Evolutionary conservation across 2,797 vertebrate genomes (phyloP).

Genomic region (Chaunax sp.): DNA sequence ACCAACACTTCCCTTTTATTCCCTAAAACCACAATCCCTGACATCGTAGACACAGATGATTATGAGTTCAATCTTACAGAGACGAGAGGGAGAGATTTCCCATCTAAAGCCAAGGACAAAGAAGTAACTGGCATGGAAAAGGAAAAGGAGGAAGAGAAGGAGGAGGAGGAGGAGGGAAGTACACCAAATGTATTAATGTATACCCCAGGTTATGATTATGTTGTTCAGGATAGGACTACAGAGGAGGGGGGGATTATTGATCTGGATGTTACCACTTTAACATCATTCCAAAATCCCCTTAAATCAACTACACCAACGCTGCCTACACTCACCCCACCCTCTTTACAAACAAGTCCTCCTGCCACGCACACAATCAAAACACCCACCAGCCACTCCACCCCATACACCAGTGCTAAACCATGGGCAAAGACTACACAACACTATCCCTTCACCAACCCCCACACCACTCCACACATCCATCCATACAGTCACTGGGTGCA

Average conservation of each 20-base stretch:
- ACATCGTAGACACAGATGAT: conserved; percentile 65
- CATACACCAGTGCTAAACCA: conserved; percentile 58
- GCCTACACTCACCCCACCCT: conserved; percentile 27
- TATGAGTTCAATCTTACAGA: conserved; percentile 53
- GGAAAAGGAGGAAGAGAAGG: conserved; percentile 31
- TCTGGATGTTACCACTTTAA: conserved; percentile 59
- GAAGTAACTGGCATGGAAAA: conserved; percentile 28
- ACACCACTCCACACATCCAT: conserved; percentile 32
- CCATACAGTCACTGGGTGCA: conserved; percentile 41
- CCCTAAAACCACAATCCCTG: conserved; percentile 33
- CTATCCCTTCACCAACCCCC: conserved; percentile 18
- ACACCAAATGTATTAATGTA: conserved; percentile 69
- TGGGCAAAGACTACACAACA: conserved; percentile 60
- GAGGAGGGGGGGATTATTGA: conserved; percentile 70
- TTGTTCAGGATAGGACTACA: conserved; percentile 74
- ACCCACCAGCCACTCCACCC: conserved; percentile 42
- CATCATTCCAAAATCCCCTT: conserved; percentile 38
- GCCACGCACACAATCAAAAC: conserved; percentile 54
- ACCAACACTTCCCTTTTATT: conserved; percentile 30
- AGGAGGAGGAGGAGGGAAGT: conserved; percentile 70
- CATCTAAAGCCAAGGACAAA: conserved; percentile 34
- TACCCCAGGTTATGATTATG: conserved; percentile 83
- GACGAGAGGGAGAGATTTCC: conserved; percentile 43
- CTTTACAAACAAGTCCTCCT: conserved; percentile 42
- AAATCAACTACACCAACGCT: conserved; percentile 41